These are phyloP conservation scores for Cryptotis parvus DNA, from an alignment of 2,113 vertebrate species.

Conservation along the genomic window DNA sequence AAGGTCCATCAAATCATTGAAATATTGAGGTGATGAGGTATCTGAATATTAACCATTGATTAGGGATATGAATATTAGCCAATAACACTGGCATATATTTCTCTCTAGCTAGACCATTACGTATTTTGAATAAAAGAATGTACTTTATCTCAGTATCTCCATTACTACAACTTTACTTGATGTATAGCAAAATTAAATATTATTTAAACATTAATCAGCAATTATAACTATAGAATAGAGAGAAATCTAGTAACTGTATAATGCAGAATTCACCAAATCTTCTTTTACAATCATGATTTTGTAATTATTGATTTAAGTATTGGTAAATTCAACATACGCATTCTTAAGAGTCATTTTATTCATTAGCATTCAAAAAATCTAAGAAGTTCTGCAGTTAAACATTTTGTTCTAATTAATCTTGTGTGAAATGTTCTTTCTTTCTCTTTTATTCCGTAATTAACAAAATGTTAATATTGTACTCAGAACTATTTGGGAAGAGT, in stretches of 20 bases:
- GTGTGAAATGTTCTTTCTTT: neutral
- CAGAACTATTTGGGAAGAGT: neutral
- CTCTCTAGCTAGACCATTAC: neutral
- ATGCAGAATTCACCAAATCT: neutral
- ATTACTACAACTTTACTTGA: neutral
- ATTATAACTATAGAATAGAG: neutral
- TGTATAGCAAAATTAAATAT: neutral
- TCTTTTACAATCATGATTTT: neutral
- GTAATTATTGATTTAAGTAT: neutral
- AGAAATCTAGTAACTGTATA: neutral
- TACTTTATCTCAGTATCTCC: neutral
- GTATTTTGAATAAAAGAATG: neutral
- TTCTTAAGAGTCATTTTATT: neutral
- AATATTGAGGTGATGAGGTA: neutral
- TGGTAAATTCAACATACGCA: neutral
- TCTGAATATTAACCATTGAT: neutral
- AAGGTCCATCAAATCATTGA: neutral
- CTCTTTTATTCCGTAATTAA: neutral
- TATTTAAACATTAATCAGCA: neutral
- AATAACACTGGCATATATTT: neutral
- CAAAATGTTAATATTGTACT: conserved; percentile 5
- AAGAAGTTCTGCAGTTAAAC: neutral
- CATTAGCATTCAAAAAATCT: neutral
- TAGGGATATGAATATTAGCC: no score
- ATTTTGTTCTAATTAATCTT: conserved; percentile 1